A percentile compares a stretch with the other conserved stretches of the same genome.
Evolutionary conservation across 2,888 invertebrate species (phyloP).

Genomic region (Nemotelus nigrinus): DNA sequence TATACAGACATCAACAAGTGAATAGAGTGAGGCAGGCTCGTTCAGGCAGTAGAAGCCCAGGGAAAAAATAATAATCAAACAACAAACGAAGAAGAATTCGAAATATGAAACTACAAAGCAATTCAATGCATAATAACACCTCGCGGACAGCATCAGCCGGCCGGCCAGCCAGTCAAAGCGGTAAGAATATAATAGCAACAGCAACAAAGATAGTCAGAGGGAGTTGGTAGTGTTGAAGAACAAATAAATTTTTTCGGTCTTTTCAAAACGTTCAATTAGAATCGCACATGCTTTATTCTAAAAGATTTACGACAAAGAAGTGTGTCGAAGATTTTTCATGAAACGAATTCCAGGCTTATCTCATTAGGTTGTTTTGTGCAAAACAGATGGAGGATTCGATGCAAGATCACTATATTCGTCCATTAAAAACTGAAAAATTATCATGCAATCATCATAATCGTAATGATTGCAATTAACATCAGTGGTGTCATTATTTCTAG

Average conservation of each 20-base stretch:
- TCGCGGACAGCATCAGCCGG: background rate
- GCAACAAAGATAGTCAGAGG: background rate
- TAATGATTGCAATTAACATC: conserved; percentile 37
- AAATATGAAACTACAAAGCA: conserved; percentile 2
- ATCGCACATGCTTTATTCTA: conserved; percentile 33
- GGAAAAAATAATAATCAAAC: too few species aligned
- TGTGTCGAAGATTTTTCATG: background rate
- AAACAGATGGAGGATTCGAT: too few species aligned
- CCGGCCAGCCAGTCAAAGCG: background rate
- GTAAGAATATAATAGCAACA: conserved; percentile 18
- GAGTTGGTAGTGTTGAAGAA: background rate
- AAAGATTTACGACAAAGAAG: conserved; percentile 7
- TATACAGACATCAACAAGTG: background rate
- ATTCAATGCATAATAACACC: conserved; percentile 28
- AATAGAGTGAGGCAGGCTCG: too few species aligned
- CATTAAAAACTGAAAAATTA: conserved; percentile 13
- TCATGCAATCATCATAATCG: conserved; percentile 35
- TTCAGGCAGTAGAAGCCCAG: too few species aligned
- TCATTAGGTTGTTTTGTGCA: too few species aligned
- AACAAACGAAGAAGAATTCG: background rate
- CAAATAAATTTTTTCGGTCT: background rate
- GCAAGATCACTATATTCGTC: too few species aligned
- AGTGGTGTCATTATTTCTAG: conserved; percentile 23
- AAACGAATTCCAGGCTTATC: too few species aligned
- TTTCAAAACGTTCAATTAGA: conserved; percentile 36